phyloP scores from a whole-genome alignment of 2,797 vertebrate genomes.

The Scomberomorus guttatus region DNA sequence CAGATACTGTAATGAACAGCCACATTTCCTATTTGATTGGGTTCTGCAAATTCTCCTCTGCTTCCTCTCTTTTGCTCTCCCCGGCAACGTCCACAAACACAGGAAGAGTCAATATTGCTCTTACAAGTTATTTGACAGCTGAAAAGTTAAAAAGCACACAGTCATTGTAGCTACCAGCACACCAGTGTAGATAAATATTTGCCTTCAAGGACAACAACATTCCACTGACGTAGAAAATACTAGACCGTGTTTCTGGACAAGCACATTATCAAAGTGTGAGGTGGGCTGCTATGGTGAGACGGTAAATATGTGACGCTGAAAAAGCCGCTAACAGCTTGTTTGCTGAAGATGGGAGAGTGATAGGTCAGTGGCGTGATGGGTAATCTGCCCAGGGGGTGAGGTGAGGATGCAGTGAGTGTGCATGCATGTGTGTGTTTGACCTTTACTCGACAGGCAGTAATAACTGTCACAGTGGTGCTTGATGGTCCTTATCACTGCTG shows the following conservation, averaged over 20 bases:
- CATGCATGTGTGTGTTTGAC: neutral
- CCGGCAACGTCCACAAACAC: conserved; percentile 8
- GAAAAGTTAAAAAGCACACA: conserved; percentile 3
- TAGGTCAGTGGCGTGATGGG: neutral
- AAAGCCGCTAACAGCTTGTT: conserved; percentile 13
- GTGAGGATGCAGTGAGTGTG: neutral
- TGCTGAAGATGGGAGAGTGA: neutral
- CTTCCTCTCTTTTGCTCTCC: neutral
- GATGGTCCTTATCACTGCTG: neutral
- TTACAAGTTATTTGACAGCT: neutral
- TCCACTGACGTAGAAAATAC: neutral
- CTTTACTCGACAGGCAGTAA: conserved; percentile 18
- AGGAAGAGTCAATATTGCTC: conserved; percentile 14
- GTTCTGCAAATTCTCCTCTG: neutral
- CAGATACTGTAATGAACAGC: conserved; percentile 21
- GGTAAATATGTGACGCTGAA: conserved; percentile 21
- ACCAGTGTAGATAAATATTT: conserved; percentile 23
- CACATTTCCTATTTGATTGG: conserved; percentile 7
- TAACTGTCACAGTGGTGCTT: neutral
- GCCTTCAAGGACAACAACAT: neutral
- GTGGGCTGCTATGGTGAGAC: conserved; percentile 1
- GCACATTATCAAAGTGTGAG: conserved; percentile 17
- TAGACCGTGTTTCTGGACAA: neutral
- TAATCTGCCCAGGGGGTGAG: conserved; percentile 2
- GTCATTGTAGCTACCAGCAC: neutral